These are phyloP conservation scores for Calonectris borealis DNA, from an alignment of 2,113 vertebrate genomes.

Conservation along the genomic window DNA sequence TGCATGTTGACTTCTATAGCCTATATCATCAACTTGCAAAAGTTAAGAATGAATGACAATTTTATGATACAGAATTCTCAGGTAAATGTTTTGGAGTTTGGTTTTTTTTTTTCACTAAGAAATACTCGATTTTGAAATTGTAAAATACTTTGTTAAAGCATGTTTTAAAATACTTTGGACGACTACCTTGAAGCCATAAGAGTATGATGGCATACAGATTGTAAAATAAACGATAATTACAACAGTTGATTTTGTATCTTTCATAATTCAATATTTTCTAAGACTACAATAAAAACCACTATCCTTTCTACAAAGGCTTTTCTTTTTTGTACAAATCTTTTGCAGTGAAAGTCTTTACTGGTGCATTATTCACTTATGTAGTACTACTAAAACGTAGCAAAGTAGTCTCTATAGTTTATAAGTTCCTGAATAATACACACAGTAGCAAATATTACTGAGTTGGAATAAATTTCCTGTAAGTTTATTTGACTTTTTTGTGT, in stretches of 20 bases:
- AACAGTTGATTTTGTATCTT: slow-evolving; percentile 77
- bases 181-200: slow-evolving; percentile 70
- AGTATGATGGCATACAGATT: slow-evolving; percentile 71
- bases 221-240: slow-evolving; percentile 74
- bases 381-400: not conserved
- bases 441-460: not conserved
- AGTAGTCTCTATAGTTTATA: not conserved
- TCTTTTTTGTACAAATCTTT: slow-evolving; percentile 59
- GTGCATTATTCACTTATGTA: not conserved
- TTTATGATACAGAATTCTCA: slow-evolving; percentile 74
- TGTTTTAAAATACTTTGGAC: slow-evolving; percentile 72
- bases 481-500: not conserved
- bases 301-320: slow-evolving; percentile 71
- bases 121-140: slow-evolving; percentile 73
- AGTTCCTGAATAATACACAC: not conserved
- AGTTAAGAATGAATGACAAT: slow-evolving; percentile 36
- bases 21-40: slow-evolving; percentile 62
- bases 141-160: slow-evolving; percentile 78
- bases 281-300: slow-evolving; percentile 77
- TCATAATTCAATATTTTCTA: slow-evolving; percentile 78
- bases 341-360: slow-evolving; percentile 12
- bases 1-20: slow-evolving; percentile 45
- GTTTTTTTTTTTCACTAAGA: slow-evolving; percentile 26
- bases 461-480: slow-evolving; percentile 14
- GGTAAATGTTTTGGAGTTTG: slow-evolving; percentile 70